Evolutionary conservation across 1,140 invertebrate species (phyloP).

Genomic region (Diabrotica undecimpunctata): DNA sequence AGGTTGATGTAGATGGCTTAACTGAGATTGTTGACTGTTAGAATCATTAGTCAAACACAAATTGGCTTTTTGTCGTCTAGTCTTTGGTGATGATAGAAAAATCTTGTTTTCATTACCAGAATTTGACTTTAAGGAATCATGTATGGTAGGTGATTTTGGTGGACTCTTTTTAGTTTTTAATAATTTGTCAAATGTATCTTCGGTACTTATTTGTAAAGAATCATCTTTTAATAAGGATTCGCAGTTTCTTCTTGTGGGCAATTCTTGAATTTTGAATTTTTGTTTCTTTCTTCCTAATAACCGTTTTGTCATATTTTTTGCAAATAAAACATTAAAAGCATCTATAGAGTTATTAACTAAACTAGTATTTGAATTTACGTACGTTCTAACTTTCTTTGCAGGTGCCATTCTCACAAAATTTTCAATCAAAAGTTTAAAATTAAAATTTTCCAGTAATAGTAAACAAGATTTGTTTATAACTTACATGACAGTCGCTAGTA

Average conservation of each 20-base stretch:
- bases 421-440: no score
- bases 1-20: not conserved
- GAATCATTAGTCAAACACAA: not conserved
- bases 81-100: not conserved
- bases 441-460: no score
- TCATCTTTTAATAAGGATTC: not conserved
- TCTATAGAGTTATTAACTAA: conserved; percentile 7
- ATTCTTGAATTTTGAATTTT: not conserved
- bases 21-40: not conserved
- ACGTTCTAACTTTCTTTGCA: conserved; percentile 9
- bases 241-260: conserved; percentile 1
- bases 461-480: no score
- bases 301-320: conserved; percentile 12
- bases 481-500: no score
- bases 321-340: conserved; percentile 12
- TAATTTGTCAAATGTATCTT: conserved; percentile 9
- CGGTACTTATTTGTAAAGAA: conserved; percentile 2
- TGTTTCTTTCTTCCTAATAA: not conserved
- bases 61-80: not conserved
- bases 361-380: conserved; percentile 5
- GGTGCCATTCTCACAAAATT: conserved; percentile 1
- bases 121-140: not conserved
- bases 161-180: not conserved
- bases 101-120: not conserved
- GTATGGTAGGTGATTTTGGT: not conserved